phyloP scores from a whole-genome alignment of 2,797 vertebrate species.

The Thripadectes ignobilis region DNA sequence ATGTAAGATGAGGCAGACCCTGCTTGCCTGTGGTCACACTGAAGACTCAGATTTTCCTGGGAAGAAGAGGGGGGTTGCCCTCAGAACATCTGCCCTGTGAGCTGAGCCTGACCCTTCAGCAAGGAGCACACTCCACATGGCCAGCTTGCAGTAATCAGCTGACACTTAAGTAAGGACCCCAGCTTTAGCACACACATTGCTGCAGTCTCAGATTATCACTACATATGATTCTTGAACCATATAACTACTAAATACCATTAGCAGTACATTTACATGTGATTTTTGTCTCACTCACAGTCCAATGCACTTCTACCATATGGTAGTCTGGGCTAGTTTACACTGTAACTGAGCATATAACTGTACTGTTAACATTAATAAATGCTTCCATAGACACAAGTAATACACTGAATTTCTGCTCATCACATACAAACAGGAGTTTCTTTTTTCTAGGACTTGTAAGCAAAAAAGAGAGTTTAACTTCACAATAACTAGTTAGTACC shows the following conservation, averaged over 20 bases:
- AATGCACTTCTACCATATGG: not conserved
- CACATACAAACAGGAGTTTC: not conserved
- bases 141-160: not conserved
- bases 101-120: not conserved
- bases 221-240: not conserved
- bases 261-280: not conserved
- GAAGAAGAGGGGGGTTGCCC: not conserved
- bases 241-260: not conserved
- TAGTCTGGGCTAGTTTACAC: not conserved
- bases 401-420: not conserved
- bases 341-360: not conserved
- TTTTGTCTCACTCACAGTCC: not conserved
- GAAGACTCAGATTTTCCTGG: not conserved
- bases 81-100: not conserved
- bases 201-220: not conserved
- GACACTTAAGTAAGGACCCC: not conserved
- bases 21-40: not conserved
- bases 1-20: not conserved
- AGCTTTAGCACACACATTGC: not conserved
- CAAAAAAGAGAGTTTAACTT: not conserved
- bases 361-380: not conserved
- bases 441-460: not conserved
- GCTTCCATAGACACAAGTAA: not conserved
- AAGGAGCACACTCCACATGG: fast-evolving
- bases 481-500: not conserved